Evolutionary conservation across 2,113 vertebrate genomes (phyloP).

Genomic region (Laticauda colubrina): DNA sequence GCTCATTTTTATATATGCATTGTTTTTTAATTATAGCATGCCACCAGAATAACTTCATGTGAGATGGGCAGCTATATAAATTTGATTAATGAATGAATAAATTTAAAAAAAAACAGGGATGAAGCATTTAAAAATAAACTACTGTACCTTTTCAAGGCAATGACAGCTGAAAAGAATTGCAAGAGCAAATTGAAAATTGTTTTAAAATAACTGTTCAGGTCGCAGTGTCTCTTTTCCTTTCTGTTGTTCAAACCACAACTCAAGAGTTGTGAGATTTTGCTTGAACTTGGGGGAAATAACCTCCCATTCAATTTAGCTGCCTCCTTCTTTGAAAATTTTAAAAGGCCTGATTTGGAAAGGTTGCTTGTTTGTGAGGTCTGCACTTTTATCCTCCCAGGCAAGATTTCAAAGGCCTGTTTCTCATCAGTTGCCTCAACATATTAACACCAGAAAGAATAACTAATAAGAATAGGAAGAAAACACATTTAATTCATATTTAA

Average conservation of each 20-base stretch:
- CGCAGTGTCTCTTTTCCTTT: conserved; percentile 1
- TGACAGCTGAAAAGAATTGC: background rate
- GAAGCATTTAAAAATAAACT: accelerated
- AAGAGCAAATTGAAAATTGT: background rate
- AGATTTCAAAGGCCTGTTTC: background rate
- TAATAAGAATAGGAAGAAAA: background rate
- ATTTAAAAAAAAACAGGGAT: background rate
- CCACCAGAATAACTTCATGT: background rate
- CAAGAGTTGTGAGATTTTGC: accelerated
- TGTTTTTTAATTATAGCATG: background rate
- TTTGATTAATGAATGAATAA: background rate
- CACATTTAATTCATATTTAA: background rate
- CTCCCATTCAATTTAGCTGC: background rate
- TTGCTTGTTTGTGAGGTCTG: background rate
- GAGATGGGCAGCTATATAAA: background rate
- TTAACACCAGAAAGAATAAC: background rate
- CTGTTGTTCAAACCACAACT: background rate
- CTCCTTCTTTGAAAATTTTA: background rate
- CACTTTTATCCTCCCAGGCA: background rate
- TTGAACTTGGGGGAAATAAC: background rate
- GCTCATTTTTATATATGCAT: background rate
- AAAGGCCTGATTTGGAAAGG: background rate
- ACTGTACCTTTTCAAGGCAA: accelerated
- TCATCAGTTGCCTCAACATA: background rate
- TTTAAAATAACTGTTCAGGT: conserved; percentile 32